Conservation (phyloP, 2,113 vertebrate species). For the Pantherophis guttatus region DNA sequence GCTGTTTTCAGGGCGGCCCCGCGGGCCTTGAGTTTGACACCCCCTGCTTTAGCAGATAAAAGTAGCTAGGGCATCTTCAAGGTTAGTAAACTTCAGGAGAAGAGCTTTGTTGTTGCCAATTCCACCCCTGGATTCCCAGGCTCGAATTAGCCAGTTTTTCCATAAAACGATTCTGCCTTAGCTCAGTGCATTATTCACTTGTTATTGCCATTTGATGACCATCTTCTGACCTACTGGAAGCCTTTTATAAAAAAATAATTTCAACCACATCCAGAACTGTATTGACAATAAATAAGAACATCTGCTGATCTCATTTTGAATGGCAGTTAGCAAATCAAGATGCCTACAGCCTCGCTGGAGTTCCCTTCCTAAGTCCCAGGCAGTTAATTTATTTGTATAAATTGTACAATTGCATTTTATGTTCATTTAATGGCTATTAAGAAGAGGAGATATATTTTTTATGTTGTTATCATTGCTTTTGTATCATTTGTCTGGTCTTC, state of each 20-base stretch:
- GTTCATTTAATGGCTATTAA: constrained; percentile 36
- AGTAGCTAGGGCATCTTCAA: neutral
- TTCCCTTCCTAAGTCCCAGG: neutral
- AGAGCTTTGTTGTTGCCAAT: neutral
- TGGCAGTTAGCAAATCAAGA: constrained; percentile 10
- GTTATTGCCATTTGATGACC: neutral
- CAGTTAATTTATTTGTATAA: constrained; percentile 29
- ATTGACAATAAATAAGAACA: neutral
- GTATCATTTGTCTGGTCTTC: constrained; percentile 7
- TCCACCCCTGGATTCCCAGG: neutral
- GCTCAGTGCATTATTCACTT: neutral
- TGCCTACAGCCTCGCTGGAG: neutral
- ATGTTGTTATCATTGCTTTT: constrained; percentile 23
- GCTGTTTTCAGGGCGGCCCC: no score
- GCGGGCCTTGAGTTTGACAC: no score
- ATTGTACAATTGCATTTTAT: constrained; percentile 25
- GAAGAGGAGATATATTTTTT: constrained; percentile 28
- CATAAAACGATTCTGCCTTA: neutral
- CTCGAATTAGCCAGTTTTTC: neutral
- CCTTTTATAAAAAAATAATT: neutral
- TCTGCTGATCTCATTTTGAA: neutral
- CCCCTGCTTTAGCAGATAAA: neutral
- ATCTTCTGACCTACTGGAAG: neutral
- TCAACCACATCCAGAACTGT: neutral
- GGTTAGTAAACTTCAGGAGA: neutral